A percentile compares a stretch with the other conserved stretches of the same genome.
Conservation (phyloP, 2,888 invertebrate genomes). For the Pseudococcus jackbeardsleyi region DNA sequence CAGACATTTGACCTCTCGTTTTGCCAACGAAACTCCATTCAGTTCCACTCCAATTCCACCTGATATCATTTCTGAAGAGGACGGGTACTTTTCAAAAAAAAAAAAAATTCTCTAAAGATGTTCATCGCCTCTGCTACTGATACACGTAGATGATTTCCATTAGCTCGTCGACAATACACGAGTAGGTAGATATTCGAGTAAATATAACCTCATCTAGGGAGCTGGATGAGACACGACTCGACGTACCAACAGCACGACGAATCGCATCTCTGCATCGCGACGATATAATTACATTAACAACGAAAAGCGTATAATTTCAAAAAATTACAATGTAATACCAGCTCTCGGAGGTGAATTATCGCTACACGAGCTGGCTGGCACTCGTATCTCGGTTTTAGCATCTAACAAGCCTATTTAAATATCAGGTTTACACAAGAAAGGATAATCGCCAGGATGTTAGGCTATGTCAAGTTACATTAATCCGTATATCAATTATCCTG, state of each 20-base stretch:
- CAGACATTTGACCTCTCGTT: too few species aligned
- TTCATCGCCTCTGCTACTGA: too few species aligned
- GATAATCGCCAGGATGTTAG: constrained; percentile 37
- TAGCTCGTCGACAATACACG: too few species aligned
- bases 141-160: too few species aligned
- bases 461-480: constrained; percentile 28
- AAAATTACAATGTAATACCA: constrained; percentile 8
- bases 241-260: not conserved
- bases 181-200: too few species aligned
- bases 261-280: not conserved
- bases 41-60: too few species aligned
- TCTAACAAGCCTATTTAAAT: constrained; percentile 47
- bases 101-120: too few species aligned
- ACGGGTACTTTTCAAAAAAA: too few species aligned
- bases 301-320: constrained; percentile 17
- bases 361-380: not conserved
- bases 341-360: constrained; percentile 9
- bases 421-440: constrained; percentile 48
- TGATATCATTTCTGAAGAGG: too few species aligned
- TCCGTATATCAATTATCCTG: constrained; percentile 17
- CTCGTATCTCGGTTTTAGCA: constrained; percentile 4
- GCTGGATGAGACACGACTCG: too few species aligned
- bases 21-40: too few species aligned
- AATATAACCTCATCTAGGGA: too few species aligned
- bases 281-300: constrained; percentile 6